Evolutionary conservation across 2,113 vertebrate species (phyloP), one percentile per base, ranked within the genome.

Genomic region (Protomyctophum bolini): DNA sequence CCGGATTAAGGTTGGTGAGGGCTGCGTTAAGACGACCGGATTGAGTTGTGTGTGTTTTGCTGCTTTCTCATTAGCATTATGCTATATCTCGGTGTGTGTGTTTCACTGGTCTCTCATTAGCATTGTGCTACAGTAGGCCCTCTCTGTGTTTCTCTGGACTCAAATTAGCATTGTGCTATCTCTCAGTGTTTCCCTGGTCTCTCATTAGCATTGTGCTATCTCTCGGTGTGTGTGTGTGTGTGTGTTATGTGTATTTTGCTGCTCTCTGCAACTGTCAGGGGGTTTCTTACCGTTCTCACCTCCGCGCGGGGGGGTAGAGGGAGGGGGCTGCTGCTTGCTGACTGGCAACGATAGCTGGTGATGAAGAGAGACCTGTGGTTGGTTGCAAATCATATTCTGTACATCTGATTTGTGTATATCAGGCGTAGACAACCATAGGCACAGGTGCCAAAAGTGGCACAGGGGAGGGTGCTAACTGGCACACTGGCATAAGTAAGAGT

Each of bases 301-400:
- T 97, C 93, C 93, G 87, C 56, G 95, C 93, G 65, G 96, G 95
- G 52, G 95, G 95, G 81, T 95, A 95, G 2, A 95, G 90, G 65
- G 92, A 94, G 70, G 95, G 94, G 60, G 94, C 78, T 0, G 95
- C 92, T 86, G 94, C 94, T 87, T 95, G 95, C 88, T 94, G 95
- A 91, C 95, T 95, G 91, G 94, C 95, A 76, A 96, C 95, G 83
- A 96, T 94, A 88, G 94, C 95, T 90, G 95, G 94, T 54, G 95
- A 94, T 54, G 95, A 96, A 58, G 95, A 94, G 84, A 96, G 94
- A 93, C 95, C 95, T 96, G 89, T 8, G n/a, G 85, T 1, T 11
- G 63, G 55, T 57, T 0, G 0, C 58, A 58, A 69, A 0, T 77
- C 15, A 64, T 65, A n/a, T 41, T 41, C 33, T 33, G 33, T 33